Conservation (phyloP, 2,888 invertebrate genomes). For the Drosophila paramelanica region DNA sequence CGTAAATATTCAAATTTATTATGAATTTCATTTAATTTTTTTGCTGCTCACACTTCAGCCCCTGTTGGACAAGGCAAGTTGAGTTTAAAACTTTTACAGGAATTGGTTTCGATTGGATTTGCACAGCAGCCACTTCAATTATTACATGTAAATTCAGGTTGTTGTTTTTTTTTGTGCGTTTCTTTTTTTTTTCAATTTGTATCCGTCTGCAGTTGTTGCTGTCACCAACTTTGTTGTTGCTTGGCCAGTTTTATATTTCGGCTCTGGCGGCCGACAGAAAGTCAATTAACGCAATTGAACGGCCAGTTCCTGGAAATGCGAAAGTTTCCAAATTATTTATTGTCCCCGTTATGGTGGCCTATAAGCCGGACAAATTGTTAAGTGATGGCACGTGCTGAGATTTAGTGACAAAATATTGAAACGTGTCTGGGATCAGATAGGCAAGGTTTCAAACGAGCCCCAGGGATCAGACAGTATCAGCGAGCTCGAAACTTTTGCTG, state of each 20-base stretch:
- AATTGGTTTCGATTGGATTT: constrained; percentile 45
- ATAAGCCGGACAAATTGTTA: constrained; percentile 43
- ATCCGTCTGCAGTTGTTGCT: constrained; percentile 30
- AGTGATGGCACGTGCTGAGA: constrained; percentile 64
- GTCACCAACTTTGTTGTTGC: constrained; percentile 45
- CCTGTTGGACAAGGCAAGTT: constrained; percentile 14
- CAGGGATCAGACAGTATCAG: background rate
- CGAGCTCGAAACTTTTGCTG: background rate
- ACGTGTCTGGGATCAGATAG: constrained; percentile 22
- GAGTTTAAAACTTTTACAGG: constrained; percentile 35
- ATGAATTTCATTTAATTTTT: constrained; percentile 75
- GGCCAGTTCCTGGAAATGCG: constrained; percentile 53
- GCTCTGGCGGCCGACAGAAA: constrained; percentile 35
- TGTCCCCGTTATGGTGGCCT: constrained; percentile 21
- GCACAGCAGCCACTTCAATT: constrained; percentile 57
- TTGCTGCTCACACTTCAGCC: constrained; percentile 54
- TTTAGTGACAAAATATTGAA: constrained; percentile 33
- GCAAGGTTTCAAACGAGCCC: background rate
- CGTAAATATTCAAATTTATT: constrained; percentile 77
- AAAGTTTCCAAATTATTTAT: constrained; percentile 64
- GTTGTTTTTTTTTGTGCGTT: background rate
- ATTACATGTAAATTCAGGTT: constrained; percentile 66
- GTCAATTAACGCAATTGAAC: constrained; percentile 78
- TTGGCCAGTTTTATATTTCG: constrained; percentile 10
- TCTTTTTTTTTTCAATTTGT: constrained; percentile 9